These are phyloP conservation scores for Nothoprocta pentlandii DNA, from an alignment of 2,113 vertebrate genomes.

Conservation along the genomic window DNA sequence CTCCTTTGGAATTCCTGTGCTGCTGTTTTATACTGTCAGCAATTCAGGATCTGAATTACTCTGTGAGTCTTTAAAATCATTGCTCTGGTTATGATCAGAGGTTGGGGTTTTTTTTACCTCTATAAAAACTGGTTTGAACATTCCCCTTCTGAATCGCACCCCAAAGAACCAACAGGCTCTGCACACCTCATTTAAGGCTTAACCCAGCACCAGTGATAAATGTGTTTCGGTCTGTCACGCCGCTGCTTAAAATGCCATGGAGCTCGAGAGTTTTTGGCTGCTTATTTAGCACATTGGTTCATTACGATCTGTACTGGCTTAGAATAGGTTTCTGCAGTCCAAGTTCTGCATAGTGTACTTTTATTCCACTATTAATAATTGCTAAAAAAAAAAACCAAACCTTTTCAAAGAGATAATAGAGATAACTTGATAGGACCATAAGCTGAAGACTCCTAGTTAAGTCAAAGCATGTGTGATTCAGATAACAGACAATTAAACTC, in stretches of 20 bases:
- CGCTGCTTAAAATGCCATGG: background rate
- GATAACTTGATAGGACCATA: background rate
- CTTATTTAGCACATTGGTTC: background rate
- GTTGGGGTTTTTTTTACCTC: background rate
- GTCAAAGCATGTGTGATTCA: background rate
- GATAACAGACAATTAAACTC: background rate
- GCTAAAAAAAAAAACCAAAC: background rate
- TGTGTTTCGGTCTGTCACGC: background rate
- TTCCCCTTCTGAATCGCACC: background rate
- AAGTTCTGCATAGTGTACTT: background rate
- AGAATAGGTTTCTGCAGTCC: background rate
- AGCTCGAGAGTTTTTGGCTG: background rate
- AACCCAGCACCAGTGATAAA: background rate
- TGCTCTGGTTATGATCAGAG: rapidly evolving
- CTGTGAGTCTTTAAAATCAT: background rate
- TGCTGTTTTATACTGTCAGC: background rate
- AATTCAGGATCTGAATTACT: background rate
- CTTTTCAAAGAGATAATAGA: background rate
- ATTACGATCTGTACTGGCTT: background rate
- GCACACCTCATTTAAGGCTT: slow-evolving; percentile 26
- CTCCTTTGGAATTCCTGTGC: background rate
- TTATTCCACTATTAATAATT: slow-evolving; percentile 3
- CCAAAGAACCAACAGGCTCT: background rate
- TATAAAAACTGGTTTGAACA: slow-evolving; percentile 12
- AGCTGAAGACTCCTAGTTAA: background rate